These are phyloP conservation scores for Nylanderia fulva DNA, from an alignment of 1,140 invertebrate species.

Conservation along the genomic window DNA sequence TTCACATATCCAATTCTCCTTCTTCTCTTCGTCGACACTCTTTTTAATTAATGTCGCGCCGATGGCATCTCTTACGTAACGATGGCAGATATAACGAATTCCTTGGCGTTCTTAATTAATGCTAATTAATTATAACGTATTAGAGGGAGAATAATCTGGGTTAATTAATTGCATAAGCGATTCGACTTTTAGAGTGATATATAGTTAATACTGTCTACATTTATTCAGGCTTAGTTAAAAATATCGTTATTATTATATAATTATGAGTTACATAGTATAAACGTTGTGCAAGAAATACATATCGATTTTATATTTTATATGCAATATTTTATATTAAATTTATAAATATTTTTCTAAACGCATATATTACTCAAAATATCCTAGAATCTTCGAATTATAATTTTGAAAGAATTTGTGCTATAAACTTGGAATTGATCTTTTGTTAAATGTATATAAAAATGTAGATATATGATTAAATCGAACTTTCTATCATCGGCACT, in stretches of 20 bases:
- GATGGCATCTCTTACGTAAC: conserved; percentile 25
- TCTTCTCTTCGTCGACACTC: conserved; percentile 38
- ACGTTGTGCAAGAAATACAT: background rate
- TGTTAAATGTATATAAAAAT: background rate
- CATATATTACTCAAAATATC: background rate
- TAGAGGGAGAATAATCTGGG: conserved; percentile 36
- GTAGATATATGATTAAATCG: background rate
- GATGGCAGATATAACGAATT: conserved; percentile 54
- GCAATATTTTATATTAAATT: background rate
- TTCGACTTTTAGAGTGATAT: conserved; percentile 9
- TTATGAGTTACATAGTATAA: background rate
- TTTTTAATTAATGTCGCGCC: conserved; percentile 56
- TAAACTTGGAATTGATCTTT: background rate
- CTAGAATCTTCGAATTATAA: background rate
- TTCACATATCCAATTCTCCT: conserved; percentile 45
- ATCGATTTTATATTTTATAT: background rate
- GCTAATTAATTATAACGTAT: conserved; percentile 51
- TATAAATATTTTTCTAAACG: background rate
- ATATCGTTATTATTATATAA: conserved; percentile 1
- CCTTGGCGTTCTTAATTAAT: conserved; percentile 53
- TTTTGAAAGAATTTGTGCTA: conserved; percentile 3
- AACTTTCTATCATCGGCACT: background rate
- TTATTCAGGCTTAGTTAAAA: conserved; percentile 14
- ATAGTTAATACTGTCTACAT: background rate
- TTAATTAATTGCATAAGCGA: conserved; percentile 34